A percentile compares a stretch with the other conserved stretches of the same genome.
Evolutionary conservation across 2,113 vertebrate species (phyloP).

Genomic region (Peucedramus taeniatus): DNA sequence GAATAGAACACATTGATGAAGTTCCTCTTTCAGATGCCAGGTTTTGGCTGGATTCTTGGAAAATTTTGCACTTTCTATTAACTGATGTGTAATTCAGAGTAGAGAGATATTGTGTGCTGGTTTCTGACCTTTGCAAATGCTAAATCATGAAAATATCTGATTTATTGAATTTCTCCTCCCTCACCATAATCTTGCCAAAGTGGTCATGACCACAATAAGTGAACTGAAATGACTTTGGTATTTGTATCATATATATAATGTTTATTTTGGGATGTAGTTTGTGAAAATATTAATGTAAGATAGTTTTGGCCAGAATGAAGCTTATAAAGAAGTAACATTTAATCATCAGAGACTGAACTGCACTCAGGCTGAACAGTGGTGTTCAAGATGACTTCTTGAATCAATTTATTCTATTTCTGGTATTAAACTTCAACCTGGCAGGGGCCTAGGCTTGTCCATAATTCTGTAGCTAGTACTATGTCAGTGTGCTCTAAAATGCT

Average conservation of each 20-base stretch:
- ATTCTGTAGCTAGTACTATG: conserved; percentile 20
- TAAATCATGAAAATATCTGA: conserved; percentile 68
- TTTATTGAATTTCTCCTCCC: conserved; percentile 64
- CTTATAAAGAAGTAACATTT: conserved; percentile 55
- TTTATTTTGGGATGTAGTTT: conserved; percentile 63
- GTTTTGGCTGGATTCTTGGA: conserved; percentile 64
- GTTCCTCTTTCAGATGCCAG: conserved; percentile 27
- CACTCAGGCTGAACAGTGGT: conserved; percentile 43
- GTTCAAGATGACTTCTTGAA: conserved; percentile 57
- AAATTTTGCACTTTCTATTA: conserved; percentile 61
- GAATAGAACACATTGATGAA: background rate
- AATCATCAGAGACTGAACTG: conserved; percentile 43
- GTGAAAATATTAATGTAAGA: conserved; percentile 64
- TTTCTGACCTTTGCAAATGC: conserved; percentile 65
- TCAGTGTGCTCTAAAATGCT: conserved; percentile 49
- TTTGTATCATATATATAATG: conserved; percentile 59
- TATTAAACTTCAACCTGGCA: conserved; percentile 53
- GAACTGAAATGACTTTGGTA: conserved; percentile 66
- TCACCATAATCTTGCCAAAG: conserved; percentile 56
- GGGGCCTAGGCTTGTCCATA: conserved; percentile 8
- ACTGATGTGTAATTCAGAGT: conserved; percentile 39
- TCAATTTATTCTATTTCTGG: conserved; percentile 67
- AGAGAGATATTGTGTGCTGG: conserved; percentile 55
- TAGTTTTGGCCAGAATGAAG: conserved; percentile 50
- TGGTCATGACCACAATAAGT: conserved; percentile 66